Conservation (phyloP, 1,140 invertebrate species). For the Pentalonia nigronervosa region DNA sequence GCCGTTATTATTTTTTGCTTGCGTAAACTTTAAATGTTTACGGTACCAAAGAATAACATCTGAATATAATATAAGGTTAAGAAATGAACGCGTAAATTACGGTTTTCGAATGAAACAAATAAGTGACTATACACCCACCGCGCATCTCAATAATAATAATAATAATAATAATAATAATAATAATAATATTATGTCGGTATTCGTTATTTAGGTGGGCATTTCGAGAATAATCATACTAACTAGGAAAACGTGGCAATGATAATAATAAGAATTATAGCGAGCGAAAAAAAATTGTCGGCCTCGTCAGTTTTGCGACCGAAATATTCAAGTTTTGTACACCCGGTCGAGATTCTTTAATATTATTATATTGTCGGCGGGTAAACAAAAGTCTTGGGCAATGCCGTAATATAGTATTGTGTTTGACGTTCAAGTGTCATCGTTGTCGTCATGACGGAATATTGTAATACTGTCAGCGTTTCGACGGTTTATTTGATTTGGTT, state of each 20-base stretch:
- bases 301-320: background rate
- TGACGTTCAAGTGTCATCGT: background rate
- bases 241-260: background rate
- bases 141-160: background rate
- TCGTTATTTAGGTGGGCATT: background rate
- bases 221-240: background rate
- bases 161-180: background rate
- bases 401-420: background rate
- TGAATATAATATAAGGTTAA: background rate
- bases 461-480: constrained; percentile 32
- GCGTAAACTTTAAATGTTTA: constrained; percentile 17
- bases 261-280: background rate
- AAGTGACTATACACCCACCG: background rate
- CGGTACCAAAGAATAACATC: constrained; percentile 5
- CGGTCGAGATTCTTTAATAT: too few species aligned
- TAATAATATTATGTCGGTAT: background rate
- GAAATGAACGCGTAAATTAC: background rate
- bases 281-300: background rate
- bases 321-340: background rate
- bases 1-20: constrained; percentile 43
- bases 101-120: background rate
- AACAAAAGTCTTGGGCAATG: background rate
- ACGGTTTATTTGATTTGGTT: constrained; percentile 17
- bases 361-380: background rate
- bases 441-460: background rate